Conservation (phyloP, 2,113 vertebrate genomes). For the Tragelaphus strepsiceros region DNA sequence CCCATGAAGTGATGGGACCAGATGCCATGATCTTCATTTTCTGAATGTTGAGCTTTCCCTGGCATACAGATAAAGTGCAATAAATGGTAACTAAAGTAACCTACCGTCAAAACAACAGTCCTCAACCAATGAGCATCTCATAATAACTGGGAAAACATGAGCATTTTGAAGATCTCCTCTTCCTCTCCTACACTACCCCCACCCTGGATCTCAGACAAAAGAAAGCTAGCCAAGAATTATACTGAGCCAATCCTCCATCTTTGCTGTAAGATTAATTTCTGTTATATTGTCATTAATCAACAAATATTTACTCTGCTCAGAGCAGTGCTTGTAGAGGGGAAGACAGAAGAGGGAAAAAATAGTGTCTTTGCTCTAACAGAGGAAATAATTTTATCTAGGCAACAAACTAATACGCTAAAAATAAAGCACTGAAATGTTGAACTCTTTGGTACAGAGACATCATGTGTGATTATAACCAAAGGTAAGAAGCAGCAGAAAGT, state of each 20-base stretch:
- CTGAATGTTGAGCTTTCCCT: not conserved
- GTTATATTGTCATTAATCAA: not conserved
- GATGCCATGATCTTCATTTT: not conserved
- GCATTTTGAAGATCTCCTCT: not conserved
- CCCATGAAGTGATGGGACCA: no score
- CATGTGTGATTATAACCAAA: not conserved
- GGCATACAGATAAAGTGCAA: not conserved
- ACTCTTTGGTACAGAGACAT: not conserved
- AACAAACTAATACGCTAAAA: not conserved
- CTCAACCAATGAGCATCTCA: not conserved
- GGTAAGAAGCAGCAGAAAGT: not conserved
- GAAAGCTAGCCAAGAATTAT: not conserved
- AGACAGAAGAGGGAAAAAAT: not conserved
- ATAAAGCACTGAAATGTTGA: not conserved
- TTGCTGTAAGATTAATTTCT: not conserved
- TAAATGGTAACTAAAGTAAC: not conserved
- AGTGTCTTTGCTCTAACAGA: not conserved
- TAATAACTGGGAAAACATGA: not conserved
- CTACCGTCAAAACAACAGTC: not conserved
- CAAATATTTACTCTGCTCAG: not conserved
- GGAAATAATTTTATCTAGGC: not conserved
- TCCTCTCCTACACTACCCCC: not conserved
- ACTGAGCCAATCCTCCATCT: not conserved
- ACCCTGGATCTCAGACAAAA: not conserved
- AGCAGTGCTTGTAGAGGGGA: not conserved